phyloP scores from a whole-genome alignment of 2,797 vertebrate species.

The Monodelphis domestica region DNA sequence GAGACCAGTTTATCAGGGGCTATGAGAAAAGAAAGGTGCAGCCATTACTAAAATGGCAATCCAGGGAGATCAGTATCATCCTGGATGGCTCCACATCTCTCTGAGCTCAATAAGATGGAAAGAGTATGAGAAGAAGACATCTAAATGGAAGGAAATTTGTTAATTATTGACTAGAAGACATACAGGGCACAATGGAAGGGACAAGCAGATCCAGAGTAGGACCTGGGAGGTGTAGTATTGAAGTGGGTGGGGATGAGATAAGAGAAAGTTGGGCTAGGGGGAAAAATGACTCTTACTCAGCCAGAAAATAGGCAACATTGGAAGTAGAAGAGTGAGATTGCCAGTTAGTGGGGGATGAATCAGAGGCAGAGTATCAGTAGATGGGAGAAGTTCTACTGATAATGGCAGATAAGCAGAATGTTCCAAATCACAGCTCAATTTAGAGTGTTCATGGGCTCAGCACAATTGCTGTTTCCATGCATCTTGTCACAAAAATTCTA shows the following conservation, averaged over 20 bases:
- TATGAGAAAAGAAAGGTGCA: not conserved
- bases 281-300: not conserved
- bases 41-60: not conserved
- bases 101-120: not conserved
- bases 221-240: not conserved
- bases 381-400: not conserved
- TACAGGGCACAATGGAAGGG: not conserved
- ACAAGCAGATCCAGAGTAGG: not conserved
- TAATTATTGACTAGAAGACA: not conserved
- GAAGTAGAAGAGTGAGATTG: not conserved
- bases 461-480: not conserved
- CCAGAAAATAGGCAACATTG: not conserved
- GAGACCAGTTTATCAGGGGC: not conserved
- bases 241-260: not conserved
- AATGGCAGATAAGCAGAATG: not conserved
- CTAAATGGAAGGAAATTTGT: not conserved
- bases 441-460: not conserved
- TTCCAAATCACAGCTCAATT: not conserved
- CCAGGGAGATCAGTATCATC: not conserved
- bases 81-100: not conserved
- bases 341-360: not conserved
- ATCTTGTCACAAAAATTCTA: not conserved
- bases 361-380: not conserved
- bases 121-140: not conserved
- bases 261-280: not conserved